These are phyloP conservation scores for Acipenser ruthenus DNA, from an alignment of 2,797 vertebrate species.

Conservation along the genomic window DNA sequence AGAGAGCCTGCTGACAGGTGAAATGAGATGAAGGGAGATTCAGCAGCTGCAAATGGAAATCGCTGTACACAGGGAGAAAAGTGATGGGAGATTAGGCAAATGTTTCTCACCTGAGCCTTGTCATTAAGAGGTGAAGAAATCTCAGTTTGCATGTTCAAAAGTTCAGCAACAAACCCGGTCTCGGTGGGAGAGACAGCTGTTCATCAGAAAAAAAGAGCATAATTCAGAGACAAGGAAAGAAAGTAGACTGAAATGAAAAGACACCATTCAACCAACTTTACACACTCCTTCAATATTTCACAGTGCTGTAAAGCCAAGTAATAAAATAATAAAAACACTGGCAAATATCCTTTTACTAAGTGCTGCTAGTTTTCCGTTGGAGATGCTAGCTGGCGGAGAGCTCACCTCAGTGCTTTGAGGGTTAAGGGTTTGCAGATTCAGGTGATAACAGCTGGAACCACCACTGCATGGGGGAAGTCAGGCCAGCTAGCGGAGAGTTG, in stretches of 20 bases:
- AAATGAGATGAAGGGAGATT: constrained; percentile 48
- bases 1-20: constrained; percentile 47
- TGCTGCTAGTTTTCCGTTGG: too few relatives aligned
- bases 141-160: not conserved
- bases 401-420: too few relatives aligned
- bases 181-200: not conserved
- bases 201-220: not conserved
- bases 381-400: too few relatives aligned
- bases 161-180: not conserved
- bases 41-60: constrained; percentile 66
- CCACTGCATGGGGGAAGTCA: constrained; percentile 14
- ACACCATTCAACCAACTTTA: too few relatives aligned
- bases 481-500: constrained; percentile 24
- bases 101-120: constrained; percentile 41
- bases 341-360: too few relatives aligned
- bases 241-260: not conserved
- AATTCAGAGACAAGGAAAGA: not conserved
- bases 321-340: too few relatives aligned
- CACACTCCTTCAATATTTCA: too few relatives aligned
- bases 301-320: too few relatives aligned
- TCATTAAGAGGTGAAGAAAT: not conserved
- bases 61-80: constrained; percentile 25
- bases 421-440: too few relatives aligned
- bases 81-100: constrained; percentile 41
- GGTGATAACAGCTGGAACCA: too few relatives aligned